Conservation (phyloP, 2,888 invertebrate genomes). For the Gnatocerus cornutus region DNA sequence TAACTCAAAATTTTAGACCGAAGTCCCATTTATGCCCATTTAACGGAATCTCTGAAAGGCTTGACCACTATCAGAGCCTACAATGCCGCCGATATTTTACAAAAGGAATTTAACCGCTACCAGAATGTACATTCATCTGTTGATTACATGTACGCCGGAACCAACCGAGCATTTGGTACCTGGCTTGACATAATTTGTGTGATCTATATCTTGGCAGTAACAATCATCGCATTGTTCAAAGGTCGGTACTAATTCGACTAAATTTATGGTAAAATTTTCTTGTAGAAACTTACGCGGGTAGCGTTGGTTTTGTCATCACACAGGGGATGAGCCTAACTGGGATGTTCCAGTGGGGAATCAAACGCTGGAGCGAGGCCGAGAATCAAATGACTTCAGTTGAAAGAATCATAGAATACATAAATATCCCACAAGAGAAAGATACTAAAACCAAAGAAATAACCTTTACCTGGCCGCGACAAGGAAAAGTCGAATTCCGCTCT, state of each 20-base stretch:
- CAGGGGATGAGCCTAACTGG: constrained; percentile 67
- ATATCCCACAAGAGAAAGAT: constrained; percentile 37
- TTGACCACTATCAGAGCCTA: constrained; percentile 85
- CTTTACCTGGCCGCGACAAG: constrained; percentile 75
- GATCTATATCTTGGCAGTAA: constrained; percentile 6
- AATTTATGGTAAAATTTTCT: too few relatives aligned
- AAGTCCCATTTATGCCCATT: constrained; percentile 31
- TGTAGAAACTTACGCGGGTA: constrained; percentile 61
- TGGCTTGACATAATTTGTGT: constrained; percentile 74
- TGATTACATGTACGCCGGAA: constrained; percentile 79
- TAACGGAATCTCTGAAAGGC: constrained; percentile 83
- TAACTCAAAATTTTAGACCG: constrained; percentile 15
- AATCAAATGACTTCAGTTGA: constrained; percentile 95
- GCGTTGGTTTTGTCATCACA: constrained; percentile 68
- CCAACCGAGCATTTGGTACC: constrained; percentile 81
- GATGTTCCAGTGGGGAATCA: constrained; percentile 91
- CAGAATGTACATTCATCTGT: constrained; percentile 82
- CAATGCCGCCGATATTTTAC: constrained; percentile 77
- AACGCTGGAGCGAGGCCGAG: constrained; percentile 68
- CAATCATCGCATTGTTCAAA: constrained; percentile 12
- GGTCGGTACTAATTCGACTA: constrained; percentile 9
- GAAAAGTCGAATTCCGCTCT: constrained; percentile 76
- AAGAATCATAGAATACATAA: constrained; percentile 74
- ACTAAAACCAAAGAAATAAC: neutral
- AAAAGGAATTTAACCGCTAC: constrained; percentile 77